Evolutionary conservation across 2,888 invertebrate genomes (phyloP), one percentile per base, ranked within the genome.

Genomic region (Trichopria drosophilae): DNA sequence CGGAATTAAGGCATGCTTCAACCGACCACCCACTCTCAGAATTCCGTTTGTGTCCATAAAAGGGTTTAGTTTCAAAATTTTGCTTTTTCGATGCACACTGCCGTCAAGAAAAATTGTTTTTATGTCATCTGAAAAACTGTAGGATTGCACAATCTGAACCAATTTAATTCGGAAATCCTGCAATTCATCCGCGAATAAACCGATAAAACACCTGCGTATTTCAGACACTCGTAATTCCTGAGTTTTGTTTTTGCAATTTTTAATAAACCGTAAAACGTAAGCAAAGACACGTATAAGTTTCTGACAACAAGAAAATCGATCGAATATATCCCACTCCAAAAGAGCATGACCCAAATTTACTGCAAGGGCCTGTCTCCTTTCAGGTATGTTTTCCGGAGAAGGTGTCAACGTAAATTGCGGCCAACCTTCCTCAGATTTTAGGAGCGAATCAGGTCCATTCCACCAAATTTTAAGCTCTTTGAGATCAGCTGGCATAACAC

Each of bases 371-470:
- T 24, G 6, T 24, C 24, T 6, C 7, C 24, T 6, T 10, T 24
- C 24, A 24, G 24, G 24, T 24, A 24, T 10, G 10, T 24, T 10
- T 24, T 24, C 24, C 10, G 6, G 24, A 24, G 6, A 7, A 7
- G 6, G 6, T 24, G 6, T 10, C 6, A 24, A 7, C 10, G 6
- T 24, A 24, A 6, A 24, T 10, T 6, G 24, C 6, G 24, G 24
- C 24, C 24, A 24, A 7, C 10, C 7, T 24, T 6, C 6, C 10
- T 24, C 24, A 24, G 6, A 6, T 6, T 9, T 6, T 24, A 24
- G n/a, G 13, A 53, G 18, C 44, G 48, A 53, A 2, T 9, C 4
- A 3, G 44, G 48, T 35, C 48, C 44, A 4, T 4, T 20, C 29
- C 35, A 44, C 53, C 53, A 53, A 22, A 31, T 6, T 28, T 7